A percentile compares a stretch with the other conserved stretches of the same genome.
These are phyloP conservation scores for Vireo altiloquus DNA, from an alignment of 2,113 vertebrate genomes.

Conservation along the genomic window DNA sequence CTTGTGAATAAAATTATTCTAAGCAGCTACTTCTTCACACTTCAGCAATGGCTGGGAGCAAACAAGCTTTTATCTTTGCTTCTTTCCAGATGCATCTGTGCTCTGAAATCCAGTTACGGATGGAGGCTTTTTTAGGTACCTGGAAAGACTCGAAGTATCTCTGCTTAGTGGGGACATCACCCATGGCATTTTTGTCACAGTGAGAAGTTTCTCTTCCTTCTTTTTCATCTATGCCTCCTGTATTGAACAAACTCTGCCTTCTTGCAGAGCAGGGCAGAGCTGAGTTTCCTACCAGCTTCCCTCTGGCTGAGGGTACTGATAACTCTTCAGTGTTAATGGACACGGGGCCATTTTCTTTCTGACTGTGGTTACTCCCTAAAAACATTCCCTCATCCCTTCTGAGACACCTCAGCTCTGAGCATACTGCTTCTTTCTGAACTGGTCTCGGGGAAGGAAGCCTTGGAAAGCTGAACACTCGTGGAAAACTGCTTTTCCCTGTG, in stretches of 20 bases:
- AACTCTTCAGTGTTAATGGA: not conserved
- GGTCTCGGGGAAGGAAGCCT: constrained; percentile 59
- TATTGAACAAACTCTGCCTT: not conserved
- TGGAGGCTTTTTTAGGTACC: constrained; percentile 57
- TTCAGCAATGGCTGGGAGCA: constrained; percentile 82
- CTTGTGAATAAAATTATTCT: not conserved
- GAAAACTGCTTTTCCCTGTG: not conserved
- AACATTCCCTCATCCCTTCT: not conserved
- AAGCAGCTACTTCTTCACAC: constrained; percentile 58
- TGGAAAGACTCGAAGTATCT: not conserved
- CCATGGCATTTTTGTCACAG: not conserved
- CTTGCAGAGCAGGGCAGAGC: not conserved
- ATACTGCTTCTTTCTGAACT: constrained; percentile 58
- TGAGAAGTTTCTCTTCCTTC: not conserved
- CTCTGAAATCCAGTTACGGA: constrained; percentile 79
- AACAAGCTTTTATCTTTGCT: constrained; percentile 72
- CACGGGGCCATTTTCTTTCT: not conserved
- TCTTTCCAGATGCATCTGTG: constrained; percentile 78
- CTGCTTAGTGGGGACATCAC: not conserved
- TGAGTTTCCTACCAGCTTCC: not conserved
- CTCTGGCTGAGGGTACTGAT: not conserved
- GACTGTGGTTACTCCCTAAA: not conserved
- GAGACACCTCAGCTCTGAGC: constrained; percentile 47
- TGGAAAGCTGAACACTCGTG: constrained; percentile 58
- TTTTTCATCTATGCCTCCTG: not conserved